Evolutionary conservation across 1,140 invertebrate species (phyloP).

Genomic region (Scaptomyza pallida): DNA sequence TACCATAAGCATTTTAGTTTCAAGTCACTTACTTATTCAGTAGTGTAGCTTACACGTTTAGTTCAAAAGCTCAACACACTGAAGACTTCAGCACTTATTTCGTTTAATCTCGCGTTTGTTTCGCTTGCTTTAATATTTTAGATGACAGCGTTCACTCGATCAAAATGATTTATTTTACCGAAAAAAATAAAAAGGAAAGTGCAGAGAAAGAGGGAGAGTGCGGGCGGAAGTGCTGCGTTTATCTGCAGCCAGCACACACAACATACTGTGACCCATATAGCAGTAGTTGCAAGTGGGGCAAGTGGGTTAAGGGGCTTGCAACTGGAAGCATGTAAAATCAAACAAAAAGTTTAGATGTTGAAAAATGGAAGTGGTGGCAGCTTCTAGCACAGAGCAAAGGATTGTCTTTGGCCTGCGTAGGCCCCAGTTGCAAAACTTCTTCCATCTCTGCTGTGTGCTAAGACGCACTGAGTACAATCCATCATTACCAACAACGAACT

Average conservation of each 20-base stretch:
- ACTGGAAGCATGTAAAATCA: slow-evolving; percentile 64
- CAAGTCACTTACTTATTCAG: neutral
- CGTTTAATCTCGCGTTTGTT: slow-evolving; percentile 11
- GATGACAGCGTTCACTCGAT: slow-evolving; percentile 58
- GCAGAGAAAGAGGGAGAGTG: too few species aligned
- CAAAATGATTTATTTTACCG: slow-evolving; percentile 72
- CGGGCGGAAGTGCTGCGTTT: slow-evolving; percentile 42
- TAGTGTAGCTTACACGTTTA: neutral
- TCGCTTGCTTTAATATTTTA: slow-evolving; percentile 60
- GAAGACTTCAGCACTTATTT: neutral
- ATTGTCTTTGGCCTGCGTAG: slow-evolving; percentile 53
- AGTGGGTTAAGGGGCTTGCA: neutral
- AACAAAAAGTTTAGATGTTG: slow-evolving; percentile 68
- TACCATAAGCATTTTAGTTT: neutral
- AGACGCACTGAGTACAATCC: slow-evolving; percentile 70
- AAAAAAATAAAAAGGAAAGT: slow-evolving; percentile 28
- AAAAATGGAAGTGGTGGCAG: slow-evolving; percentile 49
- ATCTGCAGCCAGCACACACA: slow-evolving; percentile 54
- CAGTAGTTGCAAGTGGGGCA: neutral
- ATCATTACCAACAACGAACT: slow-evolving; percentile 59
- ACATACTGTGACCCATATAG: slow-evolving; percentile 52
- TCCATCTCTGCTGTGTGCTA: slow-evolving; percentile 56
- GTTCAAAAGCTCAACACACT: neutral
- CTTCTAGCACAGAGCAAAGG: slow-evolving; percentile 25
- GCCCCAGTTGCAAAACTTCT: slow-evolving; percentile 68